Evolutionary conservation across 1,140 invertebrate genomes (phyloP).

Genomic region (Drosophila varians): DNA sequence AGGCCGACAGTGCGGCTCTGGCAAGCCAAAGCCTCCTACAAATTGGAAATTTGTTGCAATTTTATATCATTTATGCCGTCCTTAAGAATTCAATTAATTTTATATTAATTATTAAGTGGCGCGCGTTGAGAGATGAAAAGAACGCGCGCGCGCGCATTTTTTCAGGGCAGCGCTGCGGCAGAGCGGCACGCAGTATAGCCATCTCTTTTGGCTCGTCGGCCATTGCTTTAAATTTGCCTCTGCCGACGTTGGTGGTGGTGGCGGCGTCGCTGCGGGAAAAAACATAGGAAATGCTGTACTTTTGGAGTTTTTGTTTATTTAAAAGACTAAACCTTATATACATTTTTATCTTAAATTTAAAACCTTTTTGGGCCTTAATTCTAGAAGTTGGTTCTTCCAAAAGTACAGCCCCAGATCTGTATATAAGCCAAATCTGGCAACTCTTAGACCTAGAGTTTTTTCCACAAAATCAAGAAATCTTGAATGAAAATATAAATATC

Average conservation of each 20-base stretch:
- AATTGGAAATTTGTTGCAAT: slow-evolving; percentile 5
- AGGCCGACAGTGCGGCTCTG: slow-evolving; percentile 5
- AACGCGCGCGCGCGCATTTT: slow-evolving; percentile 54
- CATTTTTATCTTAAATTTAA: too few species aligned
- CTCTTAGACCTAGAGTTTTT: too few species aligned
- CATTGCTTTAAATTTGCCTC: slow-evolving; percentile 14
- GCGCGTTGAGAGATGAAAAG: slow-evolving; percentile 39
- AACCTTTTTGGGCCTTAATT: too few species aligned
- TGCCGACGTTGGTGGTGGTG: slow-evolving; percentile 1
- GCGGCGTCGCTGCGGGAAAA: slow-evolving; percentile 8
- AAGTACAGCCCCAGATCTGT: too few species aligned
- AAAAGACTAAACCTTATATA: too few species aligned
- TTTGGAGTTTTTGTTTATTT: not conserved
- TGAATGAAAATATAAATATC: too few species aligned
- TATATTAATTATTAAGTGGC: slow-evolving; percentile 59
- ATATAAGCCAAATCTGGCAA: too few species aligned
- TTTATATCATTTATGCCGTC: not conserved
- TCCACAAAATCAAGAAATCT: too few species aligned
- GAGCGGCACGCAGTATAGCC: slow-evolving; percentile 34
- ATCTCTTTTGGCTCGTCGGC: slow-evolving; percentile 45
- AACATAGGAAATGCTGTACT: not conserved
- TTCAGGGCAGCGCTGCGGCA: slow-evolving; percentile 1
- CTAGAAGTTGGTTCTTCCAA: too few species aligned
- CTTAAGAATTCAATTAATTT: slow-evolving; percentile 29
- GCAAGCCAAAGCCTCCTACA: not conserved